Evolutionary conservation across 2,888 invertebrate genomes (phyloP).

Genomic region (Temnothorax ravouxi): DNA sequence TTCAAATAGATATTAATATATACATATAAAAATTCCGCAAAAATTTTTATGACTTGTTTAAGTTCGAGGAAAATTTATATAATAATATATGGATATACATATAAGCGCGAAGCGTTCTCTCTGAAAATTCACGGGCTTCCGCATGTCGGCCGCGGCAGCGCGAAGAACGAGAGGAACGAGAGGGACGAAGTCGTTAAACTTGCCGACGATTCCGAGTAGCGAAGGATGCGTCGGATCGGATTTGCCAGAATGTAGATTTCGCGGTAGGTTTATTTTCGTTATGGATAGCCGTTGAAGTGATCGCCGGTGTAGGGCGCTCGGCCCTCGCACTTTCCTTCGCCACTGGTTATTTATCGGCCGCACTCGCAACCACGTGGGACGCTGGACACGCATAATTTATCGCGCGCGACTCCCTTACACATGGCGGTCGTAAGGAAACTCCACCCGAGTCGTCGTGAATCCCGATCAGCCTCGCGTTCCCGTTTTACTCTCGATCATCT

Average conservation of each 20-base stretch:
- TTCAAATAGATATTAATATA: neutral
- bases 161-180: constrained; percentile 21
- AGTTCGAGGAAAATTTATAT: neutral
- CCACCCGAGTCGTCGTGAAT: constrained; percentile 35
- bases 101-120: neutral
- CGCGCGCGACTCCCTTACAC: constrained; percentile 72
- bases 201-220: constrained; percentile 70
- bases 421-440: constrained; percentile 62
- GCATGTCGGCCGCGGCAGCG: neutral
- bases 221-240: constrained; percentile 74
- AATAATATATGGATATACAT: neutral
- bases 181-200: constrained; percentile 67
- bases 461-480: neutral
- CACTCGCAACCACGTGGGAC: constrained; percentile 78
- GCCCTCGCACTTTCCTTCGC: constrained; percentile 34
- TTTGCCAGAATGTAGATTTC: constrained; percentile 68
- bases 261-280: constrained; percentile 73
- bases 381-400: constrained; percentile 81
- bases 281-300: constrained; percentile 69
- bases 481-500: neutral
- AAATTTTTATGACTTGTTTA: neutral
- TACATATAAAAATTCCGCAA: neutral
- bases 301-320: constrained; percentile 38
- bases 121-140: neutral
- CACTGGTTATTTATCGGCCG: constrained; percentile 79